Conservation (phyloP, 2,113 vertebrate species). For the Camelus dromedarius region DNA sequence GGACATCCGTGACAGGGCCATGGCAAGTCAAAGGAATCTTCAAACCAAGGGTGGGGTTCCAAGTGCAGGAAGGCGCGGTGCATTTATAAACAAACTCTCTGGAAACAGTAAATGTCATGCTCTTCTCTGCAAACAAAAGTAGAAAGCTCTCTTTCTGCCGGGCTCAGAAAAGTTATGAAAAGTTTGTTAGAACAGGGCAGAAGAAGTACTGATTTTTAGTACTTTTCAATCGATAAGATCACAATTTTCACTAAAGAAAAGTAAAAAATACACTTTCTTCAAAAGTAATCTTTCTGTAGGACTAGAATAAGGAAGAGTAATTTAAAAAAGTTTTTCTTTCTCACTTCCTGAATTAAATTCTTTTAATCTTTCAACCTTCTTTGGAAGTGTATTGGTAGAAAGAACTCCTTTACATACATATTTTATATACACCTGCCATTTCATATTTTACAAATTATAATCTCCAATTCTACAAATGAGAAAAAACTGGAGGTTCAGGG, state of each 20-base stretch:
- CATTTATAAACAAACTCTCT: constrained; percentile 11
- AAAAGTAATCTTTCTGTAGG: background rate
- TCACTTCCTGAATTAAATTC: background rate
- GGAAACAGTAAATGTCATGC: background rate
- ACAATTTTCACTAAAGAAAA: background rate
- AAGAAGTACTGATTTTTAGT: background rate
- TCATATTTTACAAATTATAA: background rate
- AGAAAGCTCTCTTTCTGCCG: constrained; percentile 40
- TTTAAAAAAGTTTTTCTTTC: background rate
- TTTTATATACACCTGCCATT: background rate
- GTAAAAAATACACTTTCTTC: background rate
- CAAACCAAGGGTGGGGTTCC: background rate
- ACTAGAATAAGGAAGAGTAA: background rate
- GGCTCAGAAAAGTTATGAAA: background rate
- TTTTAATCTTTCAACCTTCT: background rate
- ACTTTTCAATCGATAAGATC: constrained; percentile 6
- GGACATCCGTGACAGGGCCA: background rate
- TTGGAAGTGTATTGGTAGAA: background rate
- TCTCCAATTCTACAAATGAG: background rate
- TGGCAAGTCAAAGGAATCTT: background rate
- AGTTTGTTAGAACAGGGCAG: background rate
- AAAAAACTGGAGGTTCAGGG: background rate
- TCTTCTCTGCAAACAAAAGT: background rate
- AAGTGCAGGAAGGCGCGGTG: background rate
- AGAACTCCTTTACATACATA: background rate